These are phyloP conservation scores for Cosmia pyralina DNA, from an alignment of 2,888 invertebrate genomes.

Conservation along the genomic window DNA sequence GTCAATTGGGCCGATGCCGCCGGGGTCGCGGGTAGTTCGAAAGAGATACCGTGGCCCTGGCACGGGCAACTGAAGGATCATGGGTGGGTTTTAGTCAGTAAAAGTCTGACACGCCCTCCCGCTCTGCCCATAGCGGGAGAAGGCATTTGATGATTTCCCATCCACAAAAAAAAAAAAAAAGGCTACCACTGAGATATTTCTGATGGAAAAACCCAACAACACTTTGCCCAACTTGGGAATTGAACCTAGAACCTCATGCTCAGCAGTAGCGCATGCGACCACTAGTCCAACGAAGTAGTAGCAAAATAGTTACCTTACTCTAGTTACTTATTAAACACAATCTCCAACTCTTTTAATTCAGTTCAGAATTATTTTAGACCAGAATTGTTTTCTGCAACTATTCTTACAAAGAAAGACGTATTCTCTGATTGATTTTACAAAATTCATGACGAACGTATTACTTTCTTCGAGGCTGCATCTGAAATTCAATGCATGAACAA, in stretches of 20 bases:
- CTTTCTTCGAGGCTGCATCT: slow-evolving; percentile 44
- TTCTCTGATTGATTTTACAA: slow-evolving; percentile 48
- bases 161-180: too few relatives aligned
- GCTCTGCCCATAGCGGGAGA: too few relatives aligned
- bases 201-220: neutral
- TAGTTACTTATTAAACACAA: neutral
- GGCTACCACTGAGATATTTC: neutral
- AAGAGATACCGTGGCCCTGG: too few relatives aligned
- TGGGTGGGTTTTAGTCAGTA: too few relatives aligned
- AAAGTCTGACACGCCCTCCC: too few relatives aligned
- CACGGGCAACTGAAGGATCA: too few relatives aligned
- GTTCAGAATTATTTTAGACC: neutral
- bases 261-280: neutral
- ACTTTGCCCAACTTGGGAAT: neutral
- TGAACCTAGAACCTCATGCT: neutral
- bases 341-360: neutral
- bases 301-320: too few relatives aligned
- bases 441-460: slow-evolving; percentile 48
- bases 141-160: too few relatives aligned
- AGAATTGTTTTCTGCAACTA: slow-evolving; percentile 1
- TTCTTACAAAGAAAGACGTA: slow-evolving; percentile 12
- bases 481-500: slow-evolving; percentile 62
- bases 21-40: too few relatives aligned
- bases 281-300: neutral
- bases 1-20: too few relatives aligned